Evolutionary conservation across 2,113 vertebrate species (phyloP), one percentile per base, ranked within the genome.

Genomic region (Lepisosteus oculatus): DNA sequence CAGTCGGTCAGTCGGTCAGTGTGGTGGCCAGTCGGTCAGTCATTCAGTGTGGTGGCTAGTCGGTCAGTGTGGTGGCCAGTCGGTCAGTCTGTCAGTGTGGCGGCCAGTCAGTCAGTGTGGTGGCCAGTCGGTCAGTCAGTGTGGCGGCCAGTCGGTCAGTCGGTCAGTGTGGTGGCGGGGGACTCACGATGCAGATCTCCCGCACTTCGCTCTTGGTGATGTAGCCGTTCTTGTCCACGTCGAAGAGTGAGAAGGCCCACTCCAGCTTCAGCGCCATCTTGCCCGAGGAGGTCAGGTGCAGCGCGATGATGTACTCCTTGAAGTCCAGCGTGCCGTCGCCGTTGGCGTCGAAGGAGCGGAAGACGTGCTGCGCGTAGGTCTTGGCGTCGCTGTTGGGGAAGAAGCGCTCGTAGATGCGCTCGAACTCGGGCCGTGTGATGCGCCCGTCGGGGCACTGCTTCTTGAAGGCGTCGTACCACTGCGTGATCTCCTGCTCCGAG

Each of bases 221-320:
- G 85, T 95, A 89, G 0, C 96, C 96, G 0, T 97, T 98, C 67
- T 95, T 89, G 3, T 98, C 96, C 0, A 98, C 95, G 4, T 98
- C 96, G 6, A 97, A 98, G 51, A 98, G 90, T 0, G 95, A 95
- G 85, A 98, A 98, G 2, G 95, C 96, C 96, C 96, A 98, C 78
- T 96, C 96, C 2, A 98, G 88, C 55, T 98, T 98, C 4, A 94
- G 91, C 72, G 84, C 87, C 2, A 93, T 92, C 70, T 90, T 94
- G 0, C 95, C 95, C 0, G 86, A 88, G 0, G 94, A 94, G 67
- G 96, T 98, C 84, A 98, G 93, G 76, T 98, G 96, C 71, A 98
- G 90, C 0, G 96, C 96, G 6, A 97, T 92, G 81, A 97, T 95
- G 66, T 98, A 98, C 86, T 98, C 96, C 87, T 95, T 89, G 85